A percentile compares a stretch with the other conserved stretches of the same genome.
phyloP scores from a whole-genome alignment of 2,888 invertebrate species.

The Meiosimyza decipiens region DNA sequence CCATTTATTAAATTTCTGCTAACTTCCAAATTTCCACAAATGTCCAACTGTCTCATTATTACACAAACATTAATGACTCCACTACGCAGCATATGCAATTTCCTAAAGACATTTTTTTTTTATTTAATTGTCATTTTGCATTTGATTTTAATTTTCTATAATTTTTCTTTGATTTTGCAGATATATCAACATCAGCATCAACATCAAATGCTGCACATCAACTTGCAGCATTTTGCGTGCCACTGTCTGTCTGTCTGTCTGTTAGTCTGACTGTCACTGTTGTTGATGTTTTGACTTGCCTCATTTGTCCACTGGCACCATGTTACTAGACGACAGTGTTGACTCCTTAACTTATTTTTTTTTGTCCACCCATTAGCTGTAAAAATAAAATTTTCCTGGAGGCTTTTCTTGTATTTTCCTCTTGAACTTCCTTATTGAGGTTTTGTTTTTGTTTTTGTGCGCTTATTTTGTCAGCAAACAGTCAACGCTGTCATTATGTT shows the following conservation, averaged over 20 bases:
- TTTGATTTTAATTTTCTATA: background rate
- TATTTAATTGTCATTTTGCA: background rate
- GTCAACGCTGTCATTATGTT: background rate
- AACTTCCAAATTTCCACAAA: no score
- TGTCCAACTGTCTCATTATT: no score
- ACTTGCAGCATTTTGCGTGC: conserved; percentile 1
- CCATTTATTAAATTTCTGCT: no score
- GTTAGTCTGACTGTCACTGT: background rate
- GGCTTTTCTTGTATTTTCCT: background rate
- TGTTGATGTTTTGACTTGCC: conserved; percentile 4
- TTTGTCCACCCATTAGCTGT: conserved; percentile 7
- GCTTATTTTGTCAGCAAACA: no score
- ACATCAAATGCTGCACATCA: background rate
- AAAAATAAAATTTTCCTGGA: background rate
- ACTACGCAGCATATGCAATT: no score
- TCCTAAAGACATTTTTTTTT: no score
- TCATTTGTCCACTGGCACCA: background rate
- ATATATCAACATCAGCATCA: no score
- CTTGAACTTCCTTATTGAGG: conserved; percentile 21
- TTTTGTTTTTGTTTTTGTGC: background rate
- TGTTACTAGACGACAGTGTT: background rate
- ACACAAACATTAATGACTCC: no score
- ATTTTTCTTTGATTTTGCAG: background rate
- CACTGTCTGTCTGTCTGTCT: conserved; percentile 2
- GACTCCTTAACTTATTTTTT: background rate